Evolutionary conservation across 1,140 invertebrate species (phyloP), one percentile per base, ranked within the genome.

Genomic region (Pogonomyrmex barbatus): DNA sequence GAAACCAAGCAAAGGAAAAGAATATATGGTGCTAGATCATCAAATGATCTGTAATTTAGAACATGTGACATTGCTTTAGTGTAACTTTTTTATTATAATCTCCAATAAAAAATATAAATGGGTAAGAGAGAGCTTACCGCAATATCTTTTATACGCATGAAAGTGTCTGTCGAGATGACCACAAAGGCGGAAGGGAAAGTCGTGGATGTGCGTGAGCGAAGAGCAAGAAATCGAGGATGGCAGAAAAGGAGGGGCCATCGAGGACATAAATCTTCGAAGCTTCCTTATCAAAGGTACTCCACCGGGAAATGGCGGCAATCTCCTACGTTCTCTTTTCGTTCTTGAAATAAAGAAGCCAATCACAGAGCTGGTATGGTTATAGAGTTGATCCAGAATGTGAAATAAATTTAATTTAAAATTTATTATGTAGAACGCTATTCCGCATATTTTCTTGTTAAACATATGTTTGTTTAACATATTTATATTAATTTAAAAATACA

Each of bases 201-300:
- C 87, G 70, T 85, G 71, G 67, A 75, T 79, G 79, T 75, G 81
- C 36, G 78, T 45, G 65, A 78, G 65, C 56, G 73, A 84, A 56
- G 70, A 71, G 47, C 17, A 82, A 63, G 88, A 85, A 58, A 65
- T 83, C 33, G 70, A 84, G 85, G 85, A 88, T 87, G 71, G 77
- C 71, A 67, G 67, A 82, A 86, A 68, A 83, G 78, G 77, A 84
- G 88, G 81, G 85, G 91, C 91, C 89, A 92, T 87, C 89, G 90
- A 89, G 91, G 87, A 93, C 92, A 94, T 94, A 94, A 94, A 94
- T 94, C 93, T 93, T 92, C 86, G 79, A 76, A 89, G 85, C 77
- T 89, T 88, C 50, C 88, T 89, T 90, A 90, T 90, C 89, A 90
- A 90, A 90, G 89, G 86, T 90, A 87, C 86, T 90, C 89, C 89